Evolutionary conservation across 2,888 invertebrate species (phyloP), one percentile per base, ranked within the genome.

Genomic region (Tetanocera ferruginea): DNA sequence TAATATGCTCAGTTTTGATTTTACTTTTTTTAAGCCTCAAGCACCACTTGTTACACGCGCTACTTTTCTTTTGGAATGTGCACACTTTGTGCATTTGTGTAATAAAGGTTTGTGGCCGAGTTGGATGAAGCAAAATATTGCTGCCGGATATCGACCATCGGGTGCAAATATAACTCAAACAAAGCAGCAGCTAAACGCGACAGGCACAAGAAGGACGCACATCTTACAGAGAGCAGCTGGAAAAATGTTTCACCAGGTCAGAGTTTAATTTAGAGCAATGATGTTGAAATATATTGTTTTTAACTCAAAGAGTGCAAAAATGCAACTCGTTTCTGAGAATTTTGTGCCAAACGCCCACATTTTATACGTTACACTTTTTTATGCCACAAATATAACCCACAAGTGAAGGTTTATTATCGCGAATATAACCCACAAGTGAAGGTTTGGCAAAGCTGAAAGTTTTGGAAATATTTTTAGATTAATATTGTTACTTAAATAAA

Each of bases 41-140:
- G 97, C 99, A 0, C 98, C 99, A 0, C 94, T 99, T 0, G 95
- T 98, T 0, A 94, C 98, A 0, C 92, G 98, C 87, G 99, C 99
- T 4, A 94, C 97, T 0, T 92, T 99, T 75, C 90, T 99, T 8
- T 90, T 99, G 79, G 99, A 99, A 90, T 98, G 98, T 89, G 95
- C 98, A 0, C 95, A 98, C 88, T 95, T 99, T 84, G 98, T 99
- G 2, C 98, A 99, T 87, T 94, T 97, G 82, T 99, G 99, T 89
- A 99, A 99, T 89, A 96, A 97, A 87, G 98, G 98, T 0, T 97
- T 98, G 84, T 99, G 99, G 99, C 99, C 99, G 0, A 93, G 95
- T 76, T 99, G 99, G 98, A 96, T 98, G 93, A 97, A 97, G 89
- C 93, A 96, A 9, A 96, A 95, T 86, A 91, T 94, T 80, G 82